Conservation (phyloP, 2,113 vertebrate species). For the Lucifuga dentata region DNA sequence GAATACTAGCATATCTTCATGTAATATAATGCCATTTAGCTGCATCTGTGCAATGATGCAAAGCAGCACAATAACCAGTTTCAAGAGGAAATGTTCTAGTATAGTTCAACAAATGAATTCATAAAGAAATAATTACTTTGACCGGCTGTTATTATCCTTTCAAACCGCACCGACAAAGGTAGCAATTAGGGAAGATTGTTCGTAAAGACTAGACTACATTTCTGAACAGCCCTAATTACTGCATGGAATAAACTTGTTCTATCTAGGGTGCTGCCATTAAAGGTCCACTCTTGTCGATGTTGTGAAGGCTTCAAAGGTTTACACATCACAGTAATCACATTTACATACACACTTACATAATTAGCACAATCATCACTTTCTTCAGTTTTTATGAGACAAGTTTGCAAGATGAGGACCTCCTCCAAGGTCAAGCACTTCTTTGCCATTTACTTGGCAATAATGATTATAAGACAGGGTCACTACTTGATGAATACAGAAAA, state of each 20-base stretch:
- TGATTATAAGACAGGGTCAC: background rate
- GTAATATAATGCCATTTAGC: conserved; percentile 31
- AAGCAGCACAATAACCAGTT: conserved; percentile 61
- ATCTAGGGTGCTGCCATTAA: conserved; percentile 46
- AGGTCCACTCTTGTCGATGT: conserved; percentile 38
- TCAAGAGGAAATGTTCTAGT: conserved; percentile 34
- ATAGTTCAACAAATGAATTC: conserved; percentile 66
- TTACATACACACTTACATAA: conserved; percentile 54
- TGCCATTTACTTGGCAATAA: conserved; percentile 17
- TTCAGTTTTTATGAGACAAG: conserved; percentile 26
- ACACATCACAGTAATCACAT: conserved; percentile 56
- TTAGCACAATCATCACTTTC: conserved; percentile 45
- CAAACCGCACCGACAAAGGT: conserved; percentile 69
- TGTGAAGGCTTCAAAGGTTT: conserved; percentile 51
- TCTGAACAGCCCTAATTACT: conserved; percentile 72
- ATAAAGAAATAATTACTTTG: conserved; percentile 67
- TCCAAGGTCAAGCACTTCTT: conserved; percentile 11
- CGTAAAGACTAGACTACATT: conserved; percentile 59
- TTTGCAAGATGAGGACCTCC: conserved; percentile 5
- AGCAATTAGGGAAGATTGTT: conserved; percentile 70
- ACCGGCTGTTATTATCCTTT: conserved; percentile 74
- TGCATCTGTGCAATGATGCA: conserved; percentile 49
- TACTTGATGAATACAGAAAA: conserved; percentile 10
- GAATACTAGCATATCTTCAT: background rate
- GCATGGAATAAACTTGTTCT: conserved; percentile 57